Conservation (phyloP, 2,113 vertebrate species). For the Apeltes quadracus region DNA sequence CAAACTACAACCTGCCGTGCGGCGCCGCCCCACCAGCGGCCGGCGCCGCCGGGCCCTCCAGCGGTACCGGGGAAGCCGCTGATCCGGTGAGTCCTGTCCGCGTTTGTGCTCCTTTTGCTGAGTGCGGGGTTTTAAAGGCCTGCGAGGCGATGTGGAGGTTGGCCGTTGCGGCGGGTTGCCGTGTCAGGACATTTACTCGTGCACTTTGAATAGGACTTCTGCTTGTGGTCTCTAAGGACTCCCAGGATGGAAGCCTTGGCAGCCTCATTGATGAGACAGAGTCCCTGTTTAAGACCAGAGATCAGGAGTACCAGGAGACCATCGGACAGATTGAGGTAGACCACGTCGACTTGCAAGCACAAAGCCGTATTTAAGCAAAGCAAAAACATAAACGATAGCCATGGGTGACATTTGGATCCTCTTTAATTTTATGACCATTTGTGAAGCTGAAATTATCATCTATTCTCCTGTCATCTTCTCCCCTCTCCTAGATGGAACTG, state of each 20-base stretch:
- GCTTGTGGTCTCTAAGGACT: slow-evolving; percentile 65
- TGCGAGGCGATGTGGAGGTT: background rate
- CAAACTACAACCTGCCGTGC: slow-evolving; percentile 89
- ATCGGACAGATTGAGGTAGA: slow-evolving; percentile 96
- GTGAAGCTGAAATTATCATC: too few species aligned
- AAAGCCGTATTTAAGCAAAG: background rate
- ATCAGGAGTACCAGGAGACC: slow-evolving; percentile 96
- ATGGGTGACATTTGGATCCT: background rate
- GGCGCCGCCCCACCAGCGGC: slow-evolving; percentile 33
- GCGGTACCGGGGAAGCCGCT: slow-evolving; percentile 79
- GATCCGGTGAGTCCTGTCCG: slow-evolving; percentile 73
- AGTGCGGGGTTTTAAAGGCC: slow-evolving; percentile 10
- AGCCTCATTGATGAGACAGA: slow-evolving; percentile 96
- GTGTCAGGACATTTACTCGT: slow-evolving; percentile 51
- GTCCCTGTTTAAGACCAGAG: slow-evolving; percentile 94
- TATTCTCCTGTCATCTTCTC: too few species aligned
- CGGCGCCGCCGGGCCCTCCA: slow-evolving; percentile 27
- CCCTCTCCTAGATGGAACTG: slow-evolving; percentile 84
- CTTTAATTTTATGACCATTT: background rate
- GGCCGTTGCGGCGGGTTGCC: slow-evolving; percentile 32
- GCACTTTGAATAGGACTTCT: slow-evolving; percentile 59
- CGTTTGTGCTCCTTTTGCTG: background rate
- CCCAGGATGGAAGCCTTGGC: slow-evolving; percentile 92
- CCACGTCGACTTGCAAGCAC: background rate
- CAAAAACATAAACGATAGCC: background rate